These are phyloP conservation scores for Rhinoderma darwinii DNA, from an alignment of 2,113 vertebrate species.

Conservation along the genomic window DNA sequence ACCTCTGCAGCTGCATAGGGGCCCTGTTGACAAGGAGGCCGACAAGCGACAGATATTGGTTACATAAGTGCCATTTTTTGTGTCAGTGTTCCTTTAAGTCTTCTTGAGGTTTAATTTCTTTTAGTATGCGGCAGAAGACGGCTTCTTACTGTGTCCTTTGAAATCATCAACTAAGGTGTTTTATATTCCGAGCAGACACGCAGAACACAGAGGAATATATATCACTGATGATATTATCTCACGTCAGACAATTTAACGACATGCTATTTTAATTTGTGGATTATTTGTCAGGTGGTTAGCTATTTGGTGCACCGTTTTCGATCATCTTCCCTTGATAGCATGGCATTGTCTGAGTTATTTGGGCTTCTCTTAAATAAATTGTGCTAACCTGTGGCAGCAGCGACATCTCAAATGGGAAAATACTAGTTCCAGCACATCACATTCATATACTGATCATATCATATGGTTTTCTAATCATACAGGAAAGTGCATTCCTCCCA, in stretches of 20 bases:
- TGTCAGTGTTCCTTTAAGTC: background rate
- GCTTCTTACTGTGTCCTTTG: background rate
- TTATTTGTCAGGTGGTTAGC: slow-evolving; percentile 21
- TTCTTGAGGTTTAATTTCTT: background rate
- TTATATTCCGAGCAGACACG: background rate
- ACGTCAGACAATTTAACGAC: slow-evolving; percentile 22
- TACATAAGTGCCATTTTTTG: background rate
- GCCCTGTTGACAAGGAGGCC: no score
- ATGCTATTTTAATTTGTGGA: slow-evolving; percentile 24
- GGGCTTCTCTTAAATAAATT: background rate
- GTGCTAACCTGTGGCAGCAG: background rate
- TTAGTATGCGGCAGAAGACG: background rate
- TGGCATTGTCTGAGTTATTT: slow-evolving; percentile 12
- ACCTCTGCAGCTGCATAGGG: no score
- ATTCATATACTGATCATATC: background rate
- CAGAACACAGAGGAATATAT: background rate
- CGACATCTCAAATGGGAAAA: background rate
- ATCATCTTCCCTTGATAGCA: background rate
- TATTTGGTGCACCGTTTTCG: slow-evolving; percentile 8
- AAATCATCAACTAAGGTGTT: background rate
- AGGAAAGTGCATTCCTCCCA: background rate
- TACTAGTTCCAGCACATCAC: background rate
- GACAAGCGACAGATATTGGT: no score
- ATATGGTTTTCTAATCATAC: background rate
- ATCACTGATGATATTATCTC: slow-evolving; percentile 27